Evolutionary conservation across 2,797 vertebrate species (phyloP).

Genomic region (Paedocypris micromegethes): DNA sequence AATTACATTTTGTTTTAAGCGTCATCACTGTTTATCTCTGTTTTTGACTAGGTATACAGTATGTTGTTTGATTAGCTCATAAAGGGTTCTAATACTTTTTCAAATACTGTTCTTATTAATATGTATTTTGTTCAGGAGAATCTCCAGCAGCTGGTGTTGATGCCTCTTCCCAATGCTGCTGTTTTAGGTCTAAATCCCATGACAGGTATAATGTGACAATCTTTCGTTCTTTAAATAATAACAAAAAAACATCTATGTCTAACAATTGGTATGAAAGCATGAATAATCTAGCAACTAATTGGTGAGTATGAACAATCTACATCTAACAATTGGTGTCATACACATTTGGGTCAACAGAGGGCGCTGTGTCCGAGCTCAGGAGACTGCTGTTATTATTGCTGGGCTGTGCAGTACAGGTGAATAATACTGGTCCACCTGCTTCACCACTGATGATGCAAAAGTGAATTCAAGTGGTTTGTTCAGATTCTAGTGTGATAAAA

Average conservation of each 20-base stretch:
- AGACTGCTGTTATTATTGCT: slow-evolving; percentile 77
- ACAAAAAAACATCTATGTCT: no score
- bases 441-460: neutral
- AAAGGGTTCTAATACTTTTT: neutral
- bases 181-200: slow-evolving; percentile 79
- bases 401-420: slow-evolving; percentile 87
- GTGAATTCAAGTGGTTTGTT: neutral
- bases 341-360: slow-evolving; percentile 62
- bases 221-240: neutral
- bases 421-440: neutral
- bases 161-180: slow-evolving; percentile 78
- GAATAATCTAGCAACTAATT: no score
- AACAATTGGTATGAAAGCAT: no score
- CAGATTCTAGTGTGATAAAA: neutral
- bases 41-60: no score
- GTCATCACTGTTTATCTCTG: no score
- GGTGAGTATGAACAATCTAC: no score
- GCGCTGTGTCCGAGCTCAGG: slow-evolving; percentile 77
- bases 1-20: no score
- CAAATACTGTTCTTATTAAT: slow-evolving; percentile 9
- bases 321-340: neutral
- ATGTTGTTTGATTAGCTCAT: no score
- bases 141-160: slow-evolving; percentile 82
- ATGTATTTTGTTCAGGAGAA: slow-evolving; percentile 68
- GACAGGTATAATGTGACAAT: slow-evolving; percentile 67